Conservation (phyloP, 2,113 vertebrate genomes). For the Laterallus jamaicensis region DNA sequence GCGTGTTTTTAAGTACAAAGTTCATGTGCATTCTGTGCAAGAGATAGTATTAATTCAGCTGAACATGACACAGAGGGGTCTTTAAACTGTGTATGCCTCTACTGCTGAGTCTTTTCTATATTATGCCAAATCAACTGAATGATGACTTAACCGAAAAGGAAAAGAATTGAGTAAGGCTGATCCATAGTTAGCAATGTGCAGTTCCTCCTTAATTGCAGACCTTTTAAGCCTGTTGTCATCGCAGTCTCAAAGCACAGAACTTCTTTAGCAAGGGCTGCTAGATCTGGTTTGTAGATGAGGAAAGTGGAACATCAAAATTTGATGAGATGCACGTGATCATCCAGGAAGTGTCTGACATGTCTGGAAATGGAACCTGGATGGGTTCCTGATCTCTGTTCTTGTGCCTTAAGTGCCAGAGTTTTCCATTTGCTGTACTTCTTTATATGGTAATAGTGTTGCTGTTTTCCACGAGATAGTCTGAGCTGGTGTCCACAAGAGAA, state of each 20-base stretch:
- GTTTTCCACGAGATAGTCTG: not conserved
- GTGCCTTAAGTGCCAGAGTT: not conserved
- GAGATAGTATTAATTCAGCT: not conserved
- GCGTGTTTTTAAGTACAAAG: not conserved
- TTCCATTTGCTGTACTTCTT: constrained; percentile 1
- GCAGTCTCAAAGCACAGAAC: not conserved
- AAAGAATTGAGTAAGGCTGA: not conserved
- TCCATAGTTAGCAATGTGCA: not conserved
- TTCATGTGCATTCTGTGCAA: not conserved
- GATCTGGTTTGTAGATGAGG: not conserved
- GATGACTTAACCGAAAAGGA: not conserved
- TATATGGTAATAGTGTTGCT: not conserved
- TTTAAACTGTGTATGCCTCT: not conserved
- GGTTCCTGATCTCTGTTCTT: not conserved
- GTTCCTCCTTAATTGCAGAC: not conserved
- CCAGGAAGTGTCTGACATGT: not conserved
- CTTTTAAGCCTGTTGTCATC: not conserved
- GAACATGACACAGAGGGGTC: not conserved
- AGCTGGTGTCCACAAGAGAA: not conserved
- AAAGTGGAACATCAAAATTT: not conserved
- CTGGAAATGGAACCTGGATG: not conserved
- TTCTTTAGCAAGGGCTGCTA: not conserved
- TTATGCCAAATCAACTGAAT: not conserved
- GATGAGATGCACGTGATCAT: not conserved
- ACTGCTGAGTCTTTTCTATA: not conserved